Conservation (phyloP, 2,113 vertebrate species). For the Ceuthmochares aereus region DNA sequence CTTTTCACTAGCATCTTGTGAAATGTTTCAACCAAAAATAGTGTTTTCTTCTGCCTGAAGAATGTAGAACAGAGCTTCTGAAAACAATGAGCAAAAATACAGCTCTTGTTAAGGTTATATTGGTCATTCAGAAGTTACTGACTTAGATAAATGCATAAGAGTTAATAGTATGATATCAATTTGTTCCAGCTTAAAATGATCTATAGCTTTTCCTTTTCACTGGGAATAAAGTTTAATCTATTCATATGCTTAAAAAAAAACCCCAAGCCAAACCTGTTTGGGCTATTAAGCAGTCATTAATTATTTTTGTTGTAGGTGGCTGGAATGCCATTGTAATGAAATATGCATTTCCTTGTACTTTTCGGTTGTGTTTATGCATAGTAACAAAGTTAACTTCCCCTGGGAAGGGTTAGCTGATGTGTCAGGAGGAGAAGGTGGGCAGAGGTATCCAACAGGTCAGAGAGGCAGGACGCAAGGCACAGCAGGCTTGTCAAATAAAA, state of each 20-base stretch:
- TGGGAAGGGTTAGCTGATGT: neutral
- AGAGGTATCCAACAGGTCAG: neutral
- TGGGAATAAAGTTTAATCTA: neutral
- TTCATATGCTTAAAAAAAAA: neutral
- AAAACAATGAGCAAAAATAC: neutral
- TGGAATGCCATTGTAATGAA: neutral
- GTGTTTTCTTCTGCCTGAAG: neutral
- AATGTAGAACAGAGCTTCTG: neutral
- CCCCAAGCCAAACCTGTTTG: neutral
- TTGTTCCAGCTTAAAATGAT: neutral
- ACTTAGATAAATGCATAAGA: neutral
- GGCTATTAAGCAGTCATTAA: neutral
- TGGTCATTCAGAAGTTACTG: neutral
- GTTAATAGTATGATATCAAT: neutral
- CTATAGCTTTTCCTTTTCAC: neutral
- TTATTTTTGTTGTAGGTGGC: neutral
- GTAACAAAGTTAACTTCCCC: neutral
- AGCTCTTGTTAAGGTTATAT: neutral
- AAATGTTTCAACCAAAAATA: neutral
- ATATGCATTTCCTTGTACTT: neutral
- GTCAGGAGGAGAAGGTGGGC: neutral
- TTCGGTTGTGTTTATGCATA: neutral
- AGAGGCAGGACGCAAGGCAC: accelerated
- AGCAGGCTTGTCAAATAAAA: neutral
- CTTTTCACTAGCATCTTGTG: neutral